These are phyloP conservation scores for Acanthoscelides obtectus DNA, from an alignment of 2,888 invertebrate genomes.

Conservation along the genomic window DNA sequence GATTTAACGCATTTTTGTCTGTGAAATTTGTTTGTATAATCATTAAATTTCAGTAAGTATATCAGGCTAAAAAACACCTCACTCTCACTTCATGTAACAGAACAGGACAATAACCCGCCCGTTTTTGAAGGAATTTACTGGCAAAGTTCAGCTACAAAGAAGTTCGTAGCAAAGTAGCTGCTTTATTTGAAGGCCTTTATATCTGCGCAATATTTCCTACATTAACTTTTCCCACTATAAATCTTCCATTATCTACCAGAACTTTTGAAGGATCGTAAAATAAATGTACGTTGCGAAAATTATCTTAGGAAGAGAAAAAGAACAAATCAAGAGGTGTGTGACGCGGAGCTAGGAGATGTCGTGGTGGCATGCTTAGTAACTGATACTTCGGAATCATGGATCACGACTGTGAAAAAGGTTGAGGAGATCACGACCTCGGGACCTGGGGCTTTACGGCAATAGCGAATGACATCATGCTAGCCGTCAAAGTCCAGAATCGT, in stretches of 20 bases:
- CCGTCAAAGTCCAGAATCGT: too few relatives aligned
- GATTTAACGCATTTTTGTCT: too few relatives aligned
- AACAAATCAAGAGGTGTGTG: too few relatives aligned
- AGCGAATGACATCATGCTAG: too few relatives aligned
- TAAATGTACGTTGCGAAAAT: neutral
- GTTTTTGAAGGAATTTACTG: neutral
- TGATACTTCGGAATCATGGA: too few relatives aligned
- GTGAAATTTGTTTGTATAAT: too few relatives aligned
- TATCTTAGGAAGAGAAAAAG: neutral
- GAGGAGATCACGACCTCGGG: too few relatives aligned
- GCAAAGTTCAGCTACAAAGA: neutral
- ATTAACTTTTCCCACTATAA: neutral
- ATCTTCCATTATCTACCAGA: neutral
- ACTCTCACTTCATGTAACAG: neutral
- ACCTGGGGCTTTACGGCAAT: too few relatives aligned
- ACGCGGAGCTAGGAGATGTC: too few relatives aligned
- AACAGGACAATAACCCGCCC: neutral
- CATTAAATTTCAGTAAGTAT: too few relatives aligned
- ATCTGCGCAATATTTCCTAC: neutral
- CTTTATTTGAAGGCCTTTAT: neutral
- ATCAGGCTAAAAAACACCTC: neutral
- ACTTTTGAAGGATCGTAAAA: neutral
- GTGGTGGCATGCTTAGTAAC: too few relatives aligned
- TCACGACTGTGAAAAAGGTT: too few relatives aligned
- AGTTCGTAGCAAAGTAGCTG: neutral